Percentiles rank a stretch among this genome's conserved stretches.
Conservation (phyloP, 2,113 vertebrate genomes). For the Sinocyclocheilus grahami region DNA sequence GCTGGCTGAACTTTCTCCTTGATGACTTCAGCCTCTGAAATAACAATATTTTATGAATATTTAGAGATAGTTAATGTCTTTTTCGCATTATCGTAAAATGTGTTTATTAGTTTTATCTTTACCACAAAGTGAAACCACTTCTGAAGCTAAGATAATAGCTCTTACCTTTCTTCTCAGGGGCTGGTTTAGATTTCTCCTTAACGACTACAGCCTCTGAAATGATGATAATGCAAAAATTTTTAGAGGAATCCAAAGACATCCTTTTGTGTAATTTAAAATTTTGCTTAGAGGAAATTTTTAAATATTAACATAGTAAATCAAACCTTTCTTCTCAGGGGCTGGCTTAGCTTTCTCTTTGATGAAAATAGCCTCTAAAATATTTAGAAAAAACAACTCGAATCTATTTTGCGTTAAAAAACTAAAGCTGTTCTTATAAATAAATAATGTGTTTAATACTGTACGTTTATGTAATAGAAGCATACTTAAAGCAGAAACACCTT, state of each 20-base stretch:
- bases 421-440: too few species aligned
- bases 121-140: neutral
- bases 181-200: constrained; percentile 41
- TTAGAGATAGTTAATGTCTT: neutral
- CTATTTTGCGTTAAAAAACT: neutral
- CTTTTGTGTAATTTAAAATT: neutral
- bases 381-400: neutral
- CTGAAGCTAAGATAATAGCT: neutral
- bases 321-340: constrained; percentile 28
- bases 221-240: neutral
- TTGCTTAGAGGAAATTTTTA: neutral
- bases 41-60: neutral
- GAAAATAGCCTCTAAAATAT: constrained; percentile 57
- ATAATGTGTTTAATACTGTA: too few species aligned
- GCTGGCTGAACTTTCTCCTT: constrained; percentile 18
- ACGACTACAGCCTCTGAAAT: neutral
- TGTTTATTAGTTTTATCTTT: neutral
- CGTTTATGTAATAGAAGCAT: neutral
- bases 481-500: neutral
- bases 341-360: constrained; percentile 64
- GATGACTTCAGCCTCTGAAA: neutral
- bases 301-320: neutral
- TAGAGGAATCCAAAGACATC: neutral
- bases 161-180: constrained; percentile 55
- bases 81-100: neutral